Evolutionary conservation across 1,140 invertebrate species (phyloP).

Genomic region (Megalonaias nervosa): DNA sequence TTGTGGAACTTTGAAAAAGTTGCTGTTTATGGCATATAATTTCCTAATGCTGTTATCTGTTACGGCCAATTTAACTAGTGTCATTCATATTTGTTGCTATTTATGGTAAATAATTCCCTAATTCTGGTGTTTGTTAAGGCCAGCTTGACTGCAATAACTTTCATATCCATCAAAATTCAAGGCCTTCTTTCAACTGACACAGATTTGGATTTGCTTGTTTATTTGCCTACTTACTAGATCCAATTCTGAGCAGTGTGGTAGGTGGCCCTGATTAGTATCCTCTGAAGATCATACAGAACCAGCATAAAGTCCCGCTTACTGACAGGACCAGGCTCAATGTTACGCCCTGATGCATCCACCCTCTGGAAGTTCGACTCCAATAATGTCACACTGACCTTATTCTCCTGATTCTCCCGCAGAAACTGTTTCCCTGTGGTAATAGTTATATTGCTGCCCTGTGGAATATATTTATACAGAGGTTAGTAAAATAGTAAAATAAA

Average conservation of each 20-base stretch:
- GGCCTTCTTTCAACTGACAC: too few species aligned
- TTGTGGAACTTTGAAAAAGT: too few species aligned
- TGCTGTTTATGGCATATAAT: too few species aligned
- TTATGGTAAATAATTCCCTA: too few species aligned
- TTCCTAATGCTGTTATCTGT: too few species aligned
- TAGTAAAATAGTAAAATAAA: too few species aligned
- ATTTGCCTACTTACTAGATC: conserved; percentile 48
- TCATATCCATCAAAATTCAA: too few species aligned
- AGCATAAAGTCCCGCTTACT: conserved; percentile 84
- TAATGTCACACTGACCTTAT: conserved; percentile 76
- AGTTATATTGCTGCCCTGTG: conserved; percentile 73
- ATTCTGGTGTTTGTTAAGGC: too few species aligned
- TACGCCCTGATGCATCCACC: conserved; percentile 36
- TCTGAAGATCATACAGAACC: conserved; percentile 84
- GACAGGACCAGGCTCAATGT: conserved; percentile 58
- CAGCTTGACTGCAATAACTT: too few species aligned
- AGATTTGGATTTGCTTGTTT: too few species aligned
- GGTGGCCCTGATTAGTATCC: conserved; percentile 89
- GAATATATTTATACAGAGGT: conserved; percentile 1
- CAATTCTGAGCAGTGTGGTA: conserved; percentile 91
- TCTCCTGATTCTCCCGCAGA: conserved; percentile 76
- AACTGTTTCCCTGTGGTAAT: conserved; percentile 82
- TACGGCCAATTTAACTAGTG: too few species aligned
- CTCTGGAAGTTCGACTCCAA: conserved; percentile 70
- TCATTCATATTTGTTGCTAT: too few species aligned